Evolutionary conservation across 2,888 invertebrate species (phyloP).

Genomic region (Agonopterix heracliana): DNA sequence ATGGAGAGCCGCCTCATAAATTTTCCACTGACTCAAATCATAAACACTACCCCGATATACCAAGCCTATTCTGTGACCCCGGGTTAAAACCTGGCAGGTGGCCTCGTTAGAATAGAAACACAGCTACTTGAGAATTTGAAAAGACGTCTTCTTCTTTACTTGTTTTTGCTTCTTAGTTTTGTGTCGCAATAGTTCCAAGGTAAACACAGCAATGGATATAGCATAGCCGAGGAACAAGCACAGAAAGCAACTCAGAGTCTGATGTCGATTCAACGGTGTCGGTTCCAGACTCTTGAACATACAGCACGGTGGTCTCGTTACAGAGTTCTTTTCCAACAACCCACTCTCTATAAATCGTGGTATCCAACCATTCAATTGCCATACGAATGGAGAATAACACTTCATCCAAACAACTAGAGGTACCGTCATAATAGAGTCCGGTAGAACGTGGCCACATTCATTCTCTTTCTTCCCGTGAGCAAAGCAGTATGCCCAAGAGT

Average conservation of each 20-base stretch:
- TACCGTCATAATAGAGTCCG: constrained; percentile 50
- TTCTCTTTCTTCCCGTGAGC: constrained; percentile 41
- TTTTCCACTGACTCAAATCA: too few species aligned
- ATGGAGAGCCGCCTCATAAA: too few species aligned
- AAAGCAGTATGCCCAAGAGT: constrained; percentile 45
- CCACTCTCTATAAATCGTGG: constrained; percentile 51
- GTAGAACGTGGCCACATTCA: constrained; percentile 49
- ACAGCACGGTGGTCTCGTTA: constrained; percentile 23
- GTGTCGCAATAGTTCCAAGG: constrained; percentile 32
- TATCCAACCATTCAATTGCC: constrained; percentile 37
- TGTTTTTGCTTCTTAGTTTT: constrained; percentile 18
- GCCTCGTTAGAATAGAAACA: too few species aligned
- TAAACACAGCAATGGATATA: constrained; percentile 35
- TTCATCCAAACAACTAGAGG: constrained; percentile 55
- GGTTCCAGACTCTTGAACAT: constrained; percentile 32
- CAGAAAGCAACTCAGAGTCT: constrained; percentile 43
- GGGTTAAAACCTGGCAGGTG: too few species aligned
- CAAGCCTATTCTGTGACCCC: too few species aligned
- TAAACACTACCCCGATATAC: too few species aligned
- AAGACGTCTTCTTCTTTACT: too few species aligned
- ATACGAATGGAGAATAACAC: constrained; percentile 41
- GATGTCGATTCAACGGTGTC: constrained; percentile 39
- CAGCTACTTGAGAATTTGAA: too few species aligned
- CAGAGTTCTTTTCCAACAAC: constrained; percentile 35
- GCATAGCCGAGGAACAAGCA: constrained; percentile 39